These are phyloP conservation scores for Crotalus helleri DNA, from an alignment of 2,113 vertebrate species.

Conservation along the genomic window DNA sequence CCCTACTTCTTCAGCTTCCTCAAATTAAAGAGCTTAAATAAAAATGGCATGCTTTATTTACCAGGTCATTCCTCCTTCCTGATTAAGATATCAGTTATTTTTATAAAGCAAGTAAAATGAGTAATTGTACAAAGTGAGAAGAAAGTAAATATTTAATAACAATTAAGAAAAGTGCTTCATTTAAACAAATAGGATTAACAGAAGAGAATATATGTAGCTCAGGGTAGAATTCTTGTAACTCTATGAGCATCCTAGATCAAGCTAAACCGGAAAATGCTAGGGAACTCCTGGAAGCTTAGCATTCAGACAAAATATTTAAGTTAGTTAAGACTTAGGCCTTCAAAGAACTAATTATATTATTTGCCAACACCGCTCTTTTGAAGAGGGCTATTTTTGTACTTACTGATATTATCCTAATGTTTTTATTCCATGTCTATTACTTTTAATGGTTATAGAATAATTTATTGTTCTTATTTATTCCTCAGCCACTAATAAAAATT, in stretches of 20 bases:
- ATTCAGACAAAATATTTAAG: neutral
- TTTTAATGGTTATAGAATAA: neutral
- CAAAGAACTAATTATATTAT: neutral
- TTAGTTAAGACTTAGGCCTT: neutral
- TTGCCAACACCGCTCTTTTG: neutral
- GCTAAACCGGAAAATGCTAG: neutral
- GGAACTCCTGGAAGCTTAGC: neutral
- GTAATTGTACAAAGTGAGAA: neutral
- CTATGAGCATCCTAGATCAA: neutral
- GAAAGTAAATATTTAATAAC: neutral
- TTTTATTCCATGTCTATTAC: neutral
- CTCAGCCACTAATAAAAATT: neutral
- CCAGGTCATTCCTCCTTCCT: neutral
- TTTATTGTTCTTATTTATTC: neutral
- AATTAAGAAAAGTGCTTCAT: neutral
- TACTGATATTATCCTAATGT: neutral
- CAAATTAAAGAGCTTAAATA: constrained; percentile 8
- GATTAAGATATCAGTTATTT: neutral
- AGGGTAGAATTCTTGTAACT: neutral
- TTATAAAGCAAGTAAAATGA: neutral
- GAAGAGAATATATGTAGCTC: neutral
- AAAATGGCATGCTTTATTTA: neutral
- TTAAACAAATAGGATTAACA: neutral
- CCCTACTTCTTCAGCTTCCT: neutral
- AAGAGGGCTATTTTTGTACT: neutral